A percentile compares a stretch with the other conserved stretches of the same genome.
Evolutionary conservation across 2,888 invertebrate species (phyloP).

Genomic region (Synanthedon andrenaeformis): DNA sequence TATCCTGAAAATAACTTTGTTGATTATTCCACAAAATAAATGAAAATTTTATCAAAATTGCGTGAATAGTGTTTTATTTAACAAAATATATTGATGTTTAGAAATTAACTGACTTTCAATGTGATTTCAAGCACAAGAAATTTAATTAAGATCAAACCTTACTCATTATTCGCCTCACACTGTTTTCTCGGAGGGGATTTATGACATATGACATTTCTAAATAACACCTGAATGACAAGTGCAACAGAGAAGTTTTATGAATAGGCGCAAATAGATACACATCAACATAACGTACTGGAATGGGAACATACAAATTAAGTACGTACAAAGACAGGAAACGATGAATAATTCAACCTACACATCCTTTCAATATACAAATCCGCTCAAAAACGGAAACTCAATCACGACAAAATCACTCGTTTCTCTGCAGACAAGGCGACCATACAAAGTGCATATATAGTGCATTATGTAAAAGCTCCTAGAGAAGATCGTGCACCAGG

Average conservation of each 20-base stretch:
- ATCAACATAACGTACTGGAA: neutral
- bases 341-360: constrained; percentile 36
- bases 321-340: constrained; percentile 40
- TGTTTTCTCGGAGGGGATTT: neutral
- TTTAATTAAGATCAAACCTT: neutral
- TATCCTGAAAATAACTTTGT: no score
- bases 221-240: neutral
- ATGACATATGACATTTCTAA: neutral
- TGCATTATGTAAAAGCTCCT: constrained; percentile 1
- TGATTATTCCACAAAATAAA: no score
- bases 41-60: no score
- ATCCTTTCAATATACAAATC: constrained; percentile 34
- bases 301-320: constrained; percentile 12
- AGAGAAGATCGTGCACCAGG: constrained; percentile 10
- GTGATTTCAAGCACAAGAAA: no score
- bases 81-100: no score
- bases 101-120: no score
- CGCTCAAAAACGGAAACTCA: constrained; percentile 25
- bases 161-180: neutral
- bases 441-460: neutral
- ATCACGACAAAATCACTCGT: constrained; percentile 10
- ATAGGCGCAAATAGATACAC: neutral
- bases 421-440: neutral
- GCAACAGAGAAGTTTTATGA: neutral
- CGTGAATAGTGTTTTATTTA: no score